These are phyloP conservation scores for Malthinus flaveolus DNA, from an alignment of 2,888 invertebrate species.

Conservation along the genomic window DNA sequence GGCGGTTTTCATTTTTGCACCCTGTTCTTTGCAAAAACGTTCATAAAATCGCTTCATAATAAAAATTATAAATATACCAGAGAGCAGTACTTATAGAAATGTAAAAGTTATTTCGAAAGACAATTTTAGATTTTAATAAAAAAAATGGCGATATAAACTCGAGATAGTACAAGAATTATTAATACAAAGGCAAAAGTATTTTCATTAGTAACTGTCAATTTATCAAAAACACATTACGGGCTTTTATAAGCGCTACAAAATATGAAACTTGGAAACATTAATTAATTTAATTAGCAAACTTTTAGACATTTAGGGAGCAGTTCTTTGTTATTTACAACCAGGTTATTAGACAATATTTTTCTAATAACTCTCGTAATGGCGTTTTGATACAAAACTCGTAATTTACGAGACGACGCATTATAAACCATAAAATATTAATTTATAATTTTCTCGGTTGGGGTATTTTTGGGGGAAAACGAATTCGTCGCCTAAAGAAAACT, in stretches of 20 bases:
- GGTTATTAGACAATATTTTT: constrained; percentile 31
- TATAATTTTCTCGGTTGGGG: constrained; percentile 13
- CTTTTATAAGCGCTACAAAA: constrained; percentile 36
- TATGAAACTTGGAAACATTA: constrained; percentile 48
- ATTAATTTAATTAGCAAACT: constrained; percentile 58
- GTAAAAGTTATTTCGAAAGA: no score
- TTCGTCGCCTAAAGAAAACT: constrained; percentile 42
- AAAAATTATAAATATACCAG: no score
- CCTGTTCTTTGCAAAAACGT: no score
- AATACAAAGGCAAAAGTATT: constrained; percentile 31
- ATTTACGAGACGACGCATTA: constrained; percentile 21
- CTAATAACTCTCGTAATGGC: constrained; percentile 26
- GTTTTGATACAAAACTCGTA: constrained; percentile 28
- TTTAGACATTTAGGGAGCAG: constrained; percentile 53
- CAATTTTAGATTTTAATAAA: no score
- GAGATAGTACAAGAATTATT: constrained; percentile 6
- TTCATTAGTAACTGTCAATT: constrained; percentile 44
- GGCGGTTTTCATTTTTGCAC: no score
- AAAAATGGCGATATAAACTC: no score
- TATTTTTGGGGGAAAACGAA: background rate
- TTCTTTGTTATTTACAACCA: constrained; percentile 51
- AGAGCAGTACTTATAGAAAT: no score
- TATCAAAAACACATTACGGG: constrained; percentile 41
- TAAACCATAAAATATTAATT: constrained; percentile 22
- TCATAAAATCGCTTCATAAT: no score